phyloP scores from a whole-genome alignment of 2,113 vertebrate species.

The Lontra canadensis region DNA sequence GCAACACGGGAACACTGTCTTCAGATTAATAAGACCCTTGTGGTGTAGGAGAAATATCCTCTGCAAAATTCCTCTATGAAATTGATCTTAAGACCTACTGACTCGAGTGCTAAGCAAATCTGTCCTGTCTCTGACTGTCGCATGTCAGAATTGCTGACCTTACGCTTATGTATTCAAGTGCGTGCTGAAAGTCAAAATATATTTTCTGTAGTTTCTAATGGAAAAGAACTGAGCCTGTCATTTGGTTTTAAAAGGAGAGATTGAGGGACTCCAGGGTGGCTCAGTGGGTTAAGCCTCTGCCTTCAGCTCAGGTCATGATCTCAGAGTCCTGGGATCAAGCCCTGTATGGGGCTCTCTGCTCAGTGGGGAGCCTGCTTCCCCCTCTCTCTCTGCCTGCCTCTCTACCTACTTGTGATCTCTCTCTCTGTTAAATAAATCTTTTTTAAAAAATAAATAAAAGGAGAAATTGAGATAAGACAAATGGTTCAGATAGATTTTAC shows the following conservation, averaged over 20 bases:
- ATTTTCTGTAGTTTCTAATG: slow-evolving; percentile 65
- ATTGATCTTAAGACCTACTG: slow-evolving; percentile 65
- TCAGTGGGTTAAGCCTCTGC: no score
- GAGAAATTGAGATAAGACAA: slow-evolving; percentile 68
- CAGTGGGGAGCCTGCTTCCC: no score
- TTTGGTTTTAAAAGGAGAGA: slow-evolving; percentile 65
- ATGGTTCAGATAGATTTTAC: slow-evolving; percentile 74
- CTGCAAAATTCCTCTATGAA: slow-evolving; percentile 57
- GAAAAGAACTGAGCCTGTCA: slow-evolving; percentile 67
- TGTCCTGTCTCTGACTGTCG: slow-evolving; percentile 16
- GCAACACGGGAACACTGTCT: slow-evolving; percentile 15
- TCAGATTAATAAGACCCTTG: slow-evolving; percentile 50
- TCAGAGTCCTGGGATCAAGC: no score
- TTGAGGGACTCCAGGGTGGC: neutral
- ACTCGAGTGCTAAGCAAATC: slow-evolving; percentile 63
- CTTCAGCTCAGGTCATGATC: no score
- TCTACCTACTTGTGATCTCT: no score
- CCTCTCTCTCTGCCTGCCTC: no score
- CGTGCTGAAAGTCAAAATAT: slow-evolving; percentile 51
- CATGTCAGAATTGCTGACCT: slow-evolving; percentile 57
- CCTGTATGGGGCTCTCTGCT: no score
- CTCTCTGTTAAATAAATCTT: no score
- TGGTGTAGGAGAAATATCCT: slow-evolving; percentile 44
- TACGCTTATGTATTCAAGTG: slow-evolving; percentile 20
- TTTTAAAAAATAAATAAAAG: neutral